These are phyloP conservation scores for Diorhabda carinulata DNA, from an alignment of 1,140 invertebrate genomes.

Conservation along the genomic window DNA sequence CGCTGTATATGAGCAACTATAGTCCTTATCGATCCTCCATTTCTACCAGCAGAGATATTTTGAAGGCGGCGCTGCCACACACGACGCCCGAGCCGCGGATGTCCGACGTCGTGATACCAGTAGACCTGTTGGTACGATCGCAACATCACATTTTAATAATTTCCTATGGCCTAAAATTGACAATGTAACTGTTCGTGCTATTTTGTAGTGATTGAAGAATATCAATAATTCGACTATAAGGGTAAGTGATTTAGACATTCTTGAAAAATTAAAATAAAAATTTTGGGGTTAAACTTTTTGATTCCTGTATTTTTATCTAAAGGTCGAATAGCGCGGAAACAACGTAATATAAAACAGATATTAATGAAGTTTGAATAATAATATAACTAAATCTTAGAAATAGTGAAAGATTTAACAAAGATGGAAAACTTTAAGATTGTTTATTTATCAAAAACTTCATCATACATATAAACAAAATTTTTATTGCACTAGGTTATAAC, in stretches of 20 bases:
- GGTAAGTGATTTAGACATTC: neutral
- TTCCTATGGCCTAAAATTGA: slow-evolving; percentile 26
- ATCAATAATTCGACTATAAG: neutral
- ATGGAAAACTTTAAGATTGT: too few species aligned
- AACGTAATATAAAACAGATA: too few species aligned
- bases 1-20: slow-evolving; percentile 1
- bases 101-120: slow-evolving; percentile 27
- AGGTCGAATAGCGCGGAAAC: too few species aligned
- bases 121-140: slow-evolving; percentile 34
- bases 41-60: slow-evolving; percentile 1
- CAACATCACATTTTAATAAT: slow-evolving; percentile 17
- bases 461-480: too few species aligned
- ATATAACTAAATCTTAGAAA: too few species aligned
- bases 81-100: slow-evolving; percentile 18
- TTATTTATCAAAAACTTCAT: too few species aligned
- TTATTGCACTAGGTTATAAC: too few species aligned
- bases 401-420: too few species aligned
- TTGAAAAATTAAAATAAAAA: neutral
- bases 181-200: neutral
- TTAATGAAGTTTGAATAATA: too few species aligned
- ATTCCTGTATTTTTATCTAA: too few species aligned
- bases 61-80: slow-evolving; percentile 20
- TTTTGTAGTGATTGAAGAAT: neutral
- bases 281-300: neutral
- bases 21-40: neutral